phyloP scores from a whole-genome alignment of 2,797 vertebrate genomes.

The Novumbra hubbsi region DNA sequence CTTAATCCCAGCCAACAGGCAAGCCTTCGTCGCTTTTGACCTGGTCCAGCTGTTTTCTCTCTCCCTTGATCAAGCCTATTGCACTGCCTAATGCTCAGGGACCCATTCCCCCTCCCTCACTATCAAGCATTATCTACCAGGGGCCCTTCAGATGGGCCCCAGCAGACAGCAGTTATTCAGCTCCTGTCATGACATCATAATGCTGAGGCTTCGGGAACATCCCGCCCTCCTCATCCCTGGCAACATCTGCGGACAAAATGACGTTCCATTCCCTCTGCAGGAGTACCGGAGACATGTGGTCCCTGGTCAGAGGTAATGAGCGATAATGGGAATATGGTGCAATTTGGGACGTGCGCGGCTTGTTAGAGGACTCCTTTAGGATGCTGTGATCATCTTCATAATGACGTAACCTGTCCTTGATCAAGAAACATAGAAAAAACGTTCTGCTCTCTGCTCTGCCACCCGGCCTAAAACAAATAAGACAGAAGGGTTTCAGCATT shows the following conservation, averaged over 20 bases:
- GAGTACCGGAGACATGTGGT: too few relatives aligned
- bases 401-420: neutral
- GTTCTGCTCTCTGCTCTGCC: neutral
- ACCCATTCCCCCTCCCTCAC: neutral
- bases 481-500: neutral
- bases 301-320: too few relatives aligned
- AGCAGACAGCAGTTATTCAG: neutral
- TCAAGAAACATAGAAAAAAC: neutral
- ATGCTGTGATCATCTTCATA: neutral
- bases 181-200: neutral
- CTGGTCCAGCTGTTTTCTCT: neutral
- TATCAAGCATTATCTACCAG: neutral
- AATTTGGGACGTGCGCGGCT: too few relatives aligned
- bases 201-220: too few relatives aligned
- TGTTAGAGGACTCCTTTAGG: too few relatives aligned
- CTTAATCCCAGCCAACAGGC: constrained; percentile 28
- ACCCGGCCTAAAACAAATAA: neutral
- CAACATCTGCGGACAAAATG: too few relatives aligned
- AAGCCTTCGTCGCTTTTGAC: neutral
- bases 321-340: too few relatives aligned
- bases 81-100: neutral
- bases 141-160: neutral
- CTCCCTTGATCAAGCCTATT: neutral
- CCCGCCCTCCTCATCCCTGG: too few relatives aligned
- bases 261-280: too few relatives aligned